Base-by-base conservation (phyloP, 53 echinoderm and acorn worm genomes). In the Holothuria leucospilota region DNA sequence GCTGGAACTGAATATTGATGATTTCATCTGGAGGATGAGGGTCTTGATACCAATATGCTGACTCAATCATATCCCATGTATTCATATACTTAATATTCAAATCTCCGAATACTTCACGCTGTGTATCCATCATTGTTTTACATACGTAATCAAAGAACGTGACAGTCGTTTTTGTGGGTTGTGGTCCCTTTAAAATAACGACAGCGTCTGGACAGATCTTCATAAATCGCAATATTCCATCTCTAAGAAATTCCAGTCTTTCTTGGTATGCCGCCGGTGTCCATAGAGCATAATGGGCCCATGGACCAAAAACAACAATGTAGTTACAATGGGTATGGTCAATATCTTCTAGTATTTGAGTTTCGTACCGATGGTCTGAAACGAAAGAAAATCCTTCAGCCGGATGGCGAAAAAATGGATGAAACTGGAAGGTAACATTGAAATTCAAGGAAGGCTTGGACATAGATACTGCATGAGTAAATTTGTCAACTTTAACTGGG, bases 271-370 rank as follows among this genome's bases (percentile, higher is more conserved):
- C 66, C 24, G 56, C 77, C 18, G 81, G 51, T 18, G 90, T 84
- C 92, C 92, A 92, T 13, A 86, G 84, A 39, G 64, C 86, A 51
- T 86, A 92, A 84, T 92, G 92, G 0, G 92, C 86, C 92, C 92
- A 92, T 46, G 92, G 92, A 27, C 92, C 88, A 51, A 92, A 58
- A 2, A 92, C 89, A 6, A 92, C 82, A 40, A 92, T 70, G 83
- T 83, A 86, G 63, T 89, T 86, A 66, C 92, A 92, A 11, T 62
- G 51, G 0, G 69, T 29, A 42, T 52, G 27, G 72, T 68, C 81
- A 11, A 87, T 26, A 9, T 68, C 87, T 49, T 89, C 90, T 23
- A 92, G 29, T 8, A 90, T 40, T 39, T 92, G 86, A 1, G 74
- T 65, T 30, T 92, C 92, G 69, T 92, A 92, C 16, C 46, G 20